These are phyloP conservation scores for Anguilla japonica DNA, from an alignment of 2,113 vertebrate genomes.

Conservation along the genomic window DNA sequence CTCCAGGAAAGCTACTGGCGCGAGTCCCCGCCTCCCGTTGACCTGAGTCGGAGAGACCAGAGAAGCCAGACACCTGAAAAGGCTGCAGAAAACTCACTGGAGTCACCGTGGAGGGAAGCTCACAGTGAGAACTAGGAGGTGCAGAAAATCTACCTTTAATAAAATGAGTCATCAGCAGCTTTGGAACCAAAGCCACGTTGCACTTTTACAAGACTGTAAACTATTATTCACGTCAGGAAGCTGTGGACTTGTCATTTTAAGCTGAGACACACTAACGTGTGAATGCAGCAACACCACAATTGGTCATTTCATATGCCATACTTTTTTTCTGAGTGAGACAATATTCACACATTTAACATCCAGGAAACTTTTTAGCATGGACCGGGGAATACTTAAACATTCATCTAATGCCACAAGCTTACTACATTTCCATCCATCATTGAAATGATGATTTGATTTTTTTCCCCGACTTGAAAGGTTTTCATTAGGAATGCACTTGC, in stretches of 20 bases:
- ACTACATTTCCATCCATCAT: not conserved
- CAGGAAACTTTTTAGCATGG: not conserved
- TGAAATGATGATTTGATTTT: not conserved
- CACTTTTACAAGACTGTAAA: too few species aligned
- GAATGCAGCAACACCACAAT: not conserved
- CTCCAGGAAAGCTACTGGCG: constrained; percentile 29
- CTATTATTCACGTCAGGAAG: too few species aligned
- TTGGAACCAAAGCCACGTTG: too few species aligned
- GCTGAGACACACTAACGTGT: too few species aligned
- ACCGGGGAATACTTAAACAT: not conserved
- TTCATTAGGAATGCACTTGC: not conserved
- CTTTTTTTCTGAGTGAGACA: not conserved
- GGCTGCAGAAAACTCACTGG: too few species aligned
- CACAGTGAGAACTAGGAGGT: too few species aligned
- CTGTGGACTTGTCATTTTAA: too few species aligned
- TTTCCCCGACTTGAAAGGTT: not conserved
- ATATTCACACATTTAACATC: not conserved
- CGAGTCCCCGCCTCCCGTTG: constrained; percentile 29
- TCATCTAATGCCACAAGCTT: not conserved
- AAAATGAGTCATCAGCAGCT: too few species aligned
- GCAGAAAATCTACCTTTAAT: too few species aligned
- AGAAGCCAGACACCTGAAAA: not conserved
- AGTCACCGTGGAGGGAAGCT: too few species aligned
- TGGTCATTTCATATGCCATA: not conserved
- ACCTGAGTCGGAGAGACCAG: constrained; percentile 17